Base-by-base conservation (phyloP, 2,888 invertebrate genomes). In the Habrosyne pyritoides region DNA sequence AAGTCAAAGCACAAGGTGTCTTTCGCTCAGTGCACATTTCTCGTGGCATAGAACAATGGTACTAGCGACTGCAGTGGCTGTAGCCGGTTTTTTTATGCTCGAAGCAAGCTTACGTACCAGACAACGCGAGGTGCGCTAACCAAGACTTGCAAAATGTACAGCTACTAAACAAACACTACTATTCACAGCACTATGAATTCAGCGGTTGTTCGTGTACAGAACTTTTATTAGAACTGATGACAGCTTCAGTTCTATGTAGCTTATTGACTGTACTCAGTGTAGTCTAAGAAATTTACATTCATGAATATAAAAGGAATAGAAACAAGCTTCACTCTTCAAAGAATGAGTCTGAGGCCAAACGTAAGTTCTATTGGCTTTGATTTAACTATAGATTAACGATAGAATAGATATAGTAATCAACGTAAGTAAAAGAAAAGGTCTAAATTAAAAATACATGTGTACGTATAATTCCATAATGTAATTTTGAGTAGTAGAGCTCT, bases 281-380 rank as follows among this genome's bases (percentile, higher is more conserved):
- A 24, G 24, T 24, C 24, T 24, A 48, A 55, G 46, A 33, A 50
- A 26, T 49, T 54, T 50, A 46, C 52, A 54, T 55, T 53, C 46
- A 22, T 48, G 46, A 14, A 24, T 24, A 24, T 24, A 24, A 24
- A 24, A 7, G 24, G 24, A 24, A 24, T 24, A 24, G 4, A 24
- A 24, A 24, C 3, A 5, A 24, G 24, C 3, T 24, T 7, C 3
- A 5, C 7, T 24, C 24, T 24, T 7, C 24, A 24, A 5, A 3
- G 24, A 24, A 7, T 24, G n/a, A n/a, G n/a, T n/a, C n/a, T n/a
- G n/a, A n/a, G n/a, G n/a, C n/a, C n/a, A n/a, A n/a, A n/a, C n/a
- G n/a, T n/a, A n/a, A n/a, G n/a, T n/a, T n/a, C n/a, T n/a, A n/a
- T n/a, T n/a, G n/a, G n/a, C n/a, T n/a, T n/a, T n/a, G n/a, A n/a